phyloP scores from a whole-genome alignment of 2,113 vertebrate genomes.

The Pithys albifrons region DNA sequence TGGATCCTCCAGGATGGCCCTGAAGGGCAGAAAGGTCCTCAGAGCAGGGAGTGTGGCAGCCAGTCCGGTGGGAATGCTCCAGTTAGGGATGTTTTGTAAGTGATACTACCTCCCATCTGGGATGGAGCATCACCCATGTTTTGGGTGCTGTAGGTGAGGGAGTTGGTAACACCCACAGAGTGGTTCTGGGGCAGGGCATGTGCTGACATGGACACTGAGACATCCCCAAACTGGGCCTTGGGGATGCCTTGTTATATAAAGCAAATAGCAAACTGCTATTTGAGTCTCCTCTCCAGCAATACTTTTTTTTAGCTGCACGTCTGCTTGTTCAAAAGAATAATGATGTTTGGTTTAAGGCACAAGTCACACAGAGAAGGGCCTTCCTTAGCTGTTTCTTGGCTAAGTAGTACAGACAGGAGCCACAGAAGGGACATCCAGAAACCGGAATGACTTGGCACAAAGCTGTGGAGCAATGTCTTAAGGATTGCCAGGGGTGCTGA shows the following conservation, averaged over 20 bases:
- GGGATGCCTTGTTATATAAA: neutral
- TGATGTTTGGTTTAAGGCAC: neutral
- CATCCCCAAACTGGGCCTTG: fast-evolving
- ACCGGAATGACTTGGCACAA: neutral
- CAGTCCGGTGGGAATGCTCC: neutral
- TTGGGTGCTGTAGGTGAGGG: neutral
- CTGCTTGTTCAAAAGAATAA: neutral
- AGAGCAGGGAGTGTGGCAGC: neutral
- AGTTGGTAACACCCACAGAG: fast-evolving
- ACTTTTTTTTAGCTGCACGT: neutral
- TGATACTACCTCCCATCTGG: neutral
- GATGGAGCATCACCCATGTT: fast-evolving
- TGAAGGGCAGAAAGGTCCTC: neutral
- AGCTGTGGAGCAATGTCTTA: neutral
- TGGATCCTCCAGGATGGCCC: fast-evolving
- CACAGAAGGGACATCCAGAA: neutral
- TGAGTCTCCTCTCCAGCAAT: neutral
- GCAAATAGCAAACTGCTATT: neutral
- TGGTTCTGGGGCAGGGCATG: neutral
- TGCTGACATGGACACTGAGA: fast-evolving
- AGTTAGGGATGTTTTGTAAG: neutral
- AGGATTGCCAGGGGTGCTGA: neutral
- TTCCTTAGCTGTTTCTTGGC: neutral
- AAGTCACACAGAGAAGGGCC: neutral
- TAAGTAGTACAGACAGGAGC: fast-evolving